Base-by-base conservation (phyloP, 2,113 vertebrate genomes). In the Mormyrus lacerda region DNA sequence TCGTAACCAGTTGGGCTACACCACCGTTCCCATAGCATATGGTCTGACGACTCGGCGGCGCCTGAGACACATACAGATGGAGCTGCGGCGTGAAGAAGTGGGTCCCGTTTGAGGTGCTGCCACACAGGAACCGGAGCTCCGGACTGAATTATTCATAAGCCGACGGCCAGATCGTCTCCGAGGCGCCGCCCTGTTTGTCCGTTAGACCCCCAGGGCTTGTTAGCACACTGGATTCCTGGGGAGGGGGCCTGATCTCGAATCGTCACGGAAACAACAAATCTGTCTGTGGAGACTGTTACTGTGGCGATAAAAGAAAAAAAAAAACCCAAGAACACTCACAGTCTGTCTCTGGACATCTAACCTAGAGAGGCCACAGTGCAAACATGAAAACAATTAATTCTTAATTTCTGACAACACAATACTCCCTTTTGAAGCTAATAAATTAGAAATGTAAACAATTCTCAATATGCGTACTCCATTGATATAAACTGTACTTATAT, bases 1-100 rank as follows among this genome's bases (percentile, higher is more conserved):
- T 87, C 1, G 7, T 90, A 85, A 92, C 90, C 91, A 61, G 92
- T 93, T 91, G 90, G 61, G 87, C 90, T 0, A 0, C 90, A 90
- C 92, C 42, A 87, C 21, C 55, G 90, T 92, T 92, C 92, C 91
- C 91, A 85, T 90, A 94, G 93, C 93, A 93, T 94, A 92, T 93
- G 93, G 92, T 92, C 91, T 93, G 93, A 79, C 89, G 91, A 90
- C 92, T 92, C 91, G 90, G 58, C 92, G 92, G 92, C 91, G 90
- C 88, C 90, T 45, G n/a, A 27, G 88, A 35, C 90, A 92, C 94
- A 91, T 88, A 73, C 93, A 93, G 94, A 93, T 92, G 87, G 85
- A 87, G 94, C 93, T 90, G 91, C 88, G 92, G 92, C 0, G 5
- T 17, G 90, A 92, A 91, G 92, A 92, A 94, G 94, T 90, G 93